Base-by-base conservation (phyloP, 2,797 vertebrate species). In the Acridotheres tristis region DNA sequence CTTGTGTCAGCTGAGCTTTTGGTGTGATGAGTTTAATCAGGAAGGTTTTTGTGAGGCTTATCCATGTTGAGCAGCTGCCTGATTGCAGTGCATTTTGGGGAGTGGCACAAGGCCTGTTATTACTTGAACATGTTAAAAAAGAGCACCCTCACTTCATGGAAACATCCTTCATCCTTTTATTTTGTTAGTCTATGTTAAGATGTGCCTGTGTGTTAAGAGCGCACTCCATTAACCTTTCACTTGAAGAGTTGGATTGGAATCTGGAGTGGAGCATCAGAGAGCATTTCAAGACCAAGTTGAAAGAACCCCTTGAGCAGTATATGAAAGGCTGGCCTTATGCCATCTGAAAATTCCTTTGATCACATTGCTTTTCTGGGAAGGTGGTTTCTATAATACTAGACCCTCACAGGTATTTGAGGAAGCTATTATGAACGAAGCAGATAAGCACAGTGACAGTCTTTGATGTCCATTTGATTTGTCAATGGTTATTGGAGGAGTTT, bases 391-490 rank as follows among this genome's bases (percentile, higher is more conserved):
- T 94, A 42, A 69, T 69, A 11, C 30, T 50, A 69, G 45, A 19
- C 34, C 93, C 93, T 76, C 83, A 79, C 58, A 95, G 95, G 90
- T 96, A 86, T 97, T 96, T 97, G 91, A 87, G 62, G 74, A 91
- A 96, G 91, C 55, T 72, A 10, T 83, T 94, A 68, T 83, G 90
- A 84, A 38, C 68, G 26, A 67, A 90, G 84, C 61, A 51, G 50
- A 89, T 85, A 93, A 95, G 69, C 47, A 68, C 47, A 77, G 72
- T 89, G 94, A 85, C 55, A 88, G 58, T 66, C 76, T 95, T 85
- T 80, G 85, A 96, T 68, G 71, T 81, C 73, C 75, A 73, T 92
- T 82, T 73, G 86, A 86, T 96, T 93, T 96, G 80, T 95, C 91
- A 92, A 9, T 91, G 90, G 51, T 89, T 91, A 78, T 88, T 91